Conservation (phyloP, 2,797 vertebrate species). For the Takifugu rubripes region DNA sequence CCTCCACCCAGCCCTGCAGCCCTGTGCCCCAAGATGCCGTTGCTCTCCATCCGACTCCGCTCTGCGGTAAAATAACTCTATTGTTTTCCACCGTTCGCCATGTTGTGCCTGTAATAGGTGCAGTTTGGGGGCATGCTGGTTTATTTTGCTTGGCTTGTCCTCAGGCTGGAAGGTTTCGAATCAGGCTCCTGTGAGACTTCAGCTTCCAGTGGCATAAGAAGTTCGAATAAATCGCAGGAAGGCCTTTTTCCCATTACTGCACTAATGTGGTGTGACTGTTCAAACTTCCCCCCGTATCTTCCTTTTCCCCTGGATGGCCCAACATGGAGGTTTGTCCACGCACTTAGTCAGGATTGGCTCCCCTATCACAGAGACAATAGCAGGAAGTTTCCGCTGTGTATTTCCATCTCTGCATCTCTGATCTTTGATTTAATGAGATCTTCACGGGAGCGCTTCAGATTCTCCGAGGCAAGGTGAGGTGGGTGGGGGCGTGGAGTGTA, state of each 20-base stretch:
- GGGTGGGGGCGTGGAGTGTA: conserved; percentile 1
- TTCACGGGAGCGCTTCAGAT: conserved; percentile 46
- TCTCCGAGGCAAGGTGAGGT: conserved; percentile 62
- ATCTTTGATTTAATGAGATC: conserved; percentile 68
- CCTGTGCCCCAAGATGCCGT: conserved; percentile 76
- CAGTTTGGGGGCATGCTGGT: conserved; percentile 60
- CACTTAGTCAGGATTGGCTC: conserved; percentile 38
- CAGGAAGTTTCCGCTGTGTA: conserved; percentile 32
- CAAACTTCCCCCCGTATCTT: conserved; percentile 37
- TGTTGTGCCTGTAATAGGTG: conserved; percentile 55
- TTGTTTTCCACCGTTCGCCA: conserved; percentile 64
- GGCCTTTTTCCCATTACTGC: conserved; percentile 48
- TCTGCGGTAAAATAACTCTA: conserved; percentile 63
- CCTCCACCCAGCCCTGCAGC: conserved; percentile 67
- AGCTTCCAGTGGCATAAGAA: conserved; percentile 39
- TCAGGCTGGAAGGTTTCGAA: conserved; percentile 67
- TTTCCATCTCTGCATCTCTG: conserved; percentile 40
- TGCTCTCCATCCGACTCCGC: conserved; percentile 56
- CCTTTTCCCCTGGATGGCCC: conserved; percentile 27
- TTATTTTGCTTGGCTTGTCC: conserved; percentile 59
- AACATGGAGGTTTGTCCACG: conserved; percentile 30
- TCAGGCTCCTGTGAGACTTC: conserved; percentile 43
- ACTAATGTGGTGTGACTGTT: conserved; percentile 65
- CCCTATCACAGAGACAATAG: conserved; percentile 33
- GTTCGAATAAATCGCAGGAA: conserved; percentile 65